phyloP scores from a whole-genome alignment of 1,140 invertebrate genomes.

The Medauroidea extradentata region DNA sequence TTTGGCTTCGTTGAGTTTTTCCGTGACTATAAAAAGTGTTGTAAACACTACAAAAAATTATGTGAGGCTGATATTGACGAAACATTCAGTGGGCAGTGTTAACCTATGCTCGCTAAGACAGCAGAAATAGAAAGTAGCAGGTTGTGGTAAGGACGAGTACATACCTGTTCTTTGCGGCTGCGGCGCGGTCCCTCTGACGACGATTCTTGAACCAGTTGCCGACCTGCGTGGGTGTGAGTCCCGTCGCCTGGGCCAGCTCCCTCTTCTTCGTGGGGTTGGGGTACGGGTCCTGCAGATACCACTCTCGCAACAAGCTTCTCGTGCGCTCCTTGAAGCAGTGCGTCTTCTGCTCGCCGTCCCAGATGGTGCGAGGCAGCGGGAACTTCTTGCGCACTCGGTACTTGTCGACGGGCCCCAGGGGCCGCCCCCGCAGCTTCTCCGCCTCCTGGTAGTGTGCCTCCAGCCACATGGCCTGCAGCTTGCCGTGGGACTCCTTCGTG shows the following conservation, averaged over 20 bases:
- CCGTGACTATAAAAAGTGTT: no score
- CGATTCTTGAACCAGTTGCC: constrained; percentile 99
- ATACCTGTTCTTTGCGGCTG: constrained; percentile 98
- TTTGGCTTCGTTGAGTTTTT: no score
- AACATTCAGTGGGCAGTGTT: no score
- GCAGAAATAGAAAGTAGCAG: no score
- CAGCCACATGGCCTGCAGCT: constrained; percentile 94
- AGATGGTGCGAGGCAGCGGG: constrained; percentile 95
- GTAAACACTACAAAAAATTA: no score
- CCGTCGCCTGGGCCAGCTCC: constrained; percentile 94
- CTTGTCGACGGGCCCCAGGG: constrained; percentile 98
- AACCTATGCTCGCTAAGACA: no score
- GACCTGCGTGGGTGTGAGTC: constrained; percentile 97
- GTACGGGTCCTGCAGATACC: constrained; percentile 99
- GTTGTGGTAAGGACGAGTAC: no score
- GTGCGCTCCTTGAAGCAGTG: constrained; percentile 99
- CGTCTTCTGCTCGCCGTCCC: constrained; percentile 99
- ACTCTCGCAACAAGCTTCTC: constrained; percentile 88
- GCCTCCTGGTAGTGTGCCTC: constrained; percentile 99
- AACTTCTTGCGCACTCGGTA: constrained; percentile 99
- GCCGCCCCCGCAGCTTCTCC: constrained; percentile 90
- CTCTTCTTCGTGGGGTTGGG: constrained; percentile 98
- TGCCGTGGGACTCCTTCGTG: constrained; percentile 93
- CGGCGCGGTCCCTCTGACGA: constrained; percentile 94
- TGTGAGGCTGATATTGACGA: no score